Evolutionary conservation across 1,140 invertebrate species (phyloP), one percentile per base, ranked within the genome.

Genomic region (Meloidogyne hapla): DNA sequence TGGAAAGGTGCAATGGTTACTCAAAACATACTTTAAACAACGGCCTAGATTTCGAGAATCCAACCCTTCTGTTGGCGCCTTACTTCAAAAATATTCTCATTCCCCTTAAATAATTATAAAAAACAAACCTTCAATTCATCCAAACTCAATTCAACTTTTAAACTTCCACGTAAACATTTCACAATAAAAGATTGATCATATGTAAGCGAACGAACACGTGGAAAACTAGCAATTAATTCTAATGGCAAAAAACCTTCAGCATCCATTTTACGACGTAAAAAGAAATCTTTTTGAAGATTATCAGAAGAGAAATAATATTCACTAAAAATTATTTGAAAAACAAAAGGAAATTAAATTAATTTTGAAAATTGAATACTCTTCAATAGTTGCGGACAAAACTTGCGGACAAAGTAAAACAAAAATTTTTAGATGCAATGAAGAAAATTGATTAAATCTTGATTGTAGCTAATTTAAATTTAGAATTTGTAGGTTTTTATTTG

Each of bases 271-370:
- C 94, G 91, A 71, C 96, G 91, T 80, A 99, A 90, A 89, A 96
- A 99, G 88, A 97, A 94, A 88, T 99, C 96, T 83, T 93, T 92
- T 81, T 93, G 91, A 69, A 99, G 90, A 90, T 99, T 99, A 83
- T 98, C 95, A 83, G 93, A 92, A 87, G 94, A 96, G 89, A 99
- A 98, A 91, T 99, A 99, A 89, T 99, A 99, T 89, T 99, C 96
- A 88, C 95, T 97, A 89, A 42, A 91, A 90, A 48, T 48, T 48
- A 18, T 18, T 18, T 18, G 9, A 81, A 82, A 75, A 40, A 42
- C 13, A 28, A 42, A n/a, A n/a, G n/a, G n/a, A n/a, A n/a, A 63
- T 13, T 0, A 64, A 13, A 83, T n/a, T 18, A 8, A n/a, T 65
- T 62, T 28, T 72, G 5, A 38, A 6, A 21, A 56, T 12, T n/a